These are phyloP conservation scores for Pomacea canaliculata DNA, from an alignment of 2,888 invertebrate genomes.

Conservation along the genomic window DNA sequence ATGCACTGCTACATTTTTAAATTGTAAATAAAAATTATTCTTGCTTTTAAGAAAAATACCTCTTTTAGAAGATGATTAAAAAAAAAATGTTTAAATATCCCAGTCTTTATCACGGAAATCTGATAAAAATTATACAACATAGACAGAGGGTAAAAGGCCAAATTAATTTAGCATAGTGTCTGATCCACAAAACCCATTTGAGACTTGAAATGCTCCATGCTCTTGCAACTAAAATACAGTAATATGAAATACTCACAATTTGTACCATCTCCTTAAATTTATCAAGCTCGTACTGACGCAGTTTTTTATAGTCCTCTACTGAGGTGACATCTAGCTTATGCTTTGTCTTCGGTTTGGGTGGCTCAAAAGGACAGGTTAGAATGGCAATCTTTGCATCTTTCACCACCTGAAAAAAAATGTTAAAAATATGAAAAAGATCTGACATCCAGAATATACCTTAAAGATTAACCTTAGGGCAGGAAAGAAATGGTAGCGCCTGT, in stretches of 20 bases:
- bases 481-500: too few species aligned
- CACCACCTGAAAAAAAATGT: slow-evolving; percentile 71
- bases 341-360: slow-evolving; percentile 99
- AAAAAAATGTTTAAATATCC: too few species aligned
- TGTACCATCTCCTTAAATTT: slow-evolving; percentile 95
- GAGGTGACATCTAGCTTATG: slow-evolving; percentile 98
- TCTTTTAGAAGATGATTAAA: too few species aligned
- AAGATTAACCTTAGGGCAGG: too few species aligned
- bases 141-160: slow-evolving; percentile 10
- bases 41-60: too few species aligned
- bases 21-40: too few species aligned
- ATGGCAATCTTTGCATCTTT: slow-evolving; percentile 95
- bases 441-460: too few species aligned
- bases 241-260: slow-evolving; percentile 63
- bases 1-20: too few species aligned
- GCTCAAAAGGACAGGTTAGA: slow-evolving; percentile 99
- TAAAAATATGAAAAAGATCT: neutral
- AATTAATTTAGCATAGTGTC: slow-evolving; percentile 41
- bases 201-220: slow-evolving; percentile 36
- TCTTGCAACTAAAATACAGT: neutral
- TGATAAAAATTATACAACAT: too few species aligned
- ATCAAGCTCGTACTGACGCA: slow-evolving; percentile 93
- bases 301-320: slow-evolving; percentile 92
- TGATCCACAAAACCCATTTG: slow-evolving; percentile 31
- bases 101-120: neutral